Conservation (phyloP, 2,888 invertebrate genomes). For the Ectropis crepuscularia region DNA sequence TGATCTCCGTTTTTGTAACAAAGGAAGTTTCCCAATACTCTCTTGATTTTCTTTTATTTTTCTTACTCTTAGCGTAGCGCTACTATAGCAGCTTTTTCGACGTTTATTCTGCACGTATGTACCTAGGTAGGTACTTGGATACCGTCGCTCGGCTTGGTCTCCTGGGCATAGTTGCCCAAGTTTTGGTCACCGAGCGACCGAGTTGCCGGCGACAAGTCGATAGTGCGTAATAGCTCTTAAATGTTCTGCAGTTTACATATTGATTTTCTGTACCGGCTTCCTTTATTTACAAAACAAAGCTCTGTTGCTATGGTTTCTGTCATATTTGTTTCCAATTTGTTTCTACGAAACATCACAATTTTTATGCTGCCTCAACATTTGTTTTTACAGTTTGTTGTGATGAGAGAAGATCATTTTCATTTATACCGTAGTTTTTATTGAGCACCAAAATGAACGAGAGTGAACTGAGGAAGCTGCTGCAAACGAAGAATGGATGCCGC, state of each 20-base stretch:
- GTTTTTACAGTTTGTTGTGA: conserved; percentile 31
- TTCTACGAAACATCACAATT: conserved; percentile 9
- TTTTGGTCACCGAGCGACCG: no score
- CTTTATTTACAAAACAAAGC: neutral
- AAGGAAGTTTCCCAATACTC: no score
- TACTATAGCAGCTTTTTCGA: no score
- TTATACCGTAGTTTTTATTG: conserved; percentile 29
- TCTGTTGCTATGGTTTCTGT: conserved; percentile 3
- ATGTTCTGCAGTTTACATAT: neutral
- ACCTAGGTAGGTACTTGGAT: no score
- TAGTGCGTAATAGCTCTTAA: no score
- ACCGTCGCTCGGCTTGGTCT: no score
- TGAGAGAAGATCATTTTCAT: neutral
- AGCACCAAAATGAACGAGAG: conserved; percentile 68
- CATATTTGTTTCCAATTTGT: conserved; percentile 9
- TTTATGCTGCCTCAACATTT: conserved; percentile 19
- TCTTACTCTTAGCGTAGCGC: no score
- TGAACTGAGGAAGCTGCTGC: conserved; percentile 71
- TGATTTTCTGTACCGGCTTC: neutral
- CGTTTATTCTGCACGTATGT: no score
- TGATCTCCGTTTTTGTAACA: no score
- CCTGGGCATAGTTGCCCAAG: no score
- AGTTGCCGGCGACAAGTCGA: no score
- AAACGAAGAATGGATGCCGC: conserved; percentile 76
- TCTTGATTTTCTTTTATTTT: no score